Evolutionary conservation across 2,113 vertebrate species (phyloP), one percentile per base, ranked within the genome.

Genomic region (Clarias magur): DNA sequence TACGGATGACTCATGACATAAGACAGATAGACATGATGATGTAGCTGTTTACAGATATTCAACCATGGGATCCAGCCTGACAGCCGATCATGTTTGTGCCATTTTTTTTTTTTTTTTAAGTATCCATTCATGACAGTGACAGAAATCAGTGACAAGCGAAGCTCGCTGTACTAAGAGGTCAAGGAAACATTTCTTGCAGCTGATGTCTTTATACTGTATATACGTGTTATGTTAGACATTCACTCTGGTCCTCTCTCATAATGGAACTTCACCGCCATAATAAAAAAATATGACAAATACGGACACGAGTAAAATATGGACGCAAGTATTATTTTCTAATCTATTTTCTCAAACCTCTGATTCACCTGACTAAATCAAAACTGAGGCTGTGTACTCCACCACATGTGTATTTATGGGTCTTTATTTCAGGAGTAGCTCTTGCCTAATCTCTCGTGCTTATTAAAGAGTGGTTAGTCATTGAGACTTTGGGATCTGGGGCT

Each of bases 1-100:
- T 85, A 87, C 38, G 27, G 72, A 57, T 85, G 82, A 87, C 82
- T 56, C 68, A 75, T 80, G 89, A 89, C 83, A 87, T 30, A 85
- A 88, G 72, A 87, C 34, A 80, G 65, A 68, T 73, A 79, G 62
- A 34, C 72, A 34, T 83, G 83, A 72, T 89, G 84, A 86, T 80
- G 82, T 68, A 84, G 78, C 68, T 73, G 72, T 82, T 83, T 73
- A 67, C 63, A 87, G 48, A 83, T 38, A 63, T 86, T 79, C 79
- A 72, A 80, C 84, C 57, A 75, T 85, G 62, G 85, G 89, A 87
- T 38, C 23, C 65, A 63, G 59, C 54, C 78, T 82, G 54, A 82
- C 60, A 68, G 63, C 5, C 30, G 65, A 62, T 79, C n/a, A 15
- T 1, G 10, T 63, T 54, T 79, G 76, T 30, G 72, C n/a, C 56